Conservation (phyloP, 1,140 invertebrate genomes). For the Nautilus pompilius region DNA sequence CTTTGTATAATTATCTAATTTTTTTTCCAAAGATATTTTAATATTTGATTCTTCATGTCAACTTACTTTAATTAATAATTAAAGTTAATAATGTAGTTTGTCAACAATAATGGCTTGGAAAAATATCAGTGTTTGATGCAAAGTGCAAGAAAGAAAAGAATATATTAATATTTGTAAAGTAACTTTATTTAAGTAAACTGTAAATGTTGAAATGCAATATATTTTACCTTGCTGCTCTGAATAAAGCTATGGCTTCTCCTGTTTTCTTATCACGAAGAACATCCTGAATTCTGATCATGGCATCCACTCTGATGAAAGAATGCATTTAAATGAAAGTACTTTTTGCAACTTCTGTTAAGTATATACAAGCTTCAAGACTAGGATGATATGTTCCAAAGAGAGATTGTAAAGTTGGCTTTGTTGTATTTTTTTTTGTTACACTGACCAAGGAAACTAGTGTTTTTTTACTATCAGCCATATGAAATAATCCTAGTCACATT, state of each 20-base stretch:
- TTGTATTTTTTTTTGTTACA: too few relatives aligned
- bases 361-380: too few relatives aligned
- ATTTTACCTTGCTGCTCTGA: constrained; percentile 77
- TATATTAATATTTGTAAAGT: neutral
- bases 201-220: neutral
- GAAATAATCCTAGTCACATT: too few relatives aligned
- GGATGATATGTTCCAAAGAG: too few relatives aligned
- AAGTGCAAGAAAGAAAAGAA: neutral
- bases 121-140: neutral
- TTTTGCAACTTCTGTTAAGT: neutral
- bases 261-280: constrained; percentile 68
- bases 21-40: too few relatives aligned
- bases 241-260: constrained; percentile 74
- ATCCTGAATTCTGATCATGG: constrained; percentile 83
- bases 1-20: too few relatives aligned
- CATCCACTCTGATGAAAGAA: constrained; percentile 67
- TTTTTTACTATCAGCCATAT: too few relatives aligned
- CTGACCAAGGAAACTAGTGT: too few relatives aligned
- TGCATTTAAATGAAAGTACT: neutral
- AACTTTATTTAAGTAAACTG: neutral
- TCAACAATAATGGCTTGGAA: neutral
- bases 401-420: too few relatives aligned
- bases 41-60: too few relatives aligned
- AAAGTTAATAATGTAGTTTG: too few relatives aligned
- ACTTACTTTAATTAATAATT: too few relatives aligned